Percentiles rank a stretch among this genome's conserved stretches.
phyloP scores from a whole-genome alignment of 2,113 vertebrate genomes.

The Butorides virescens region DNA sequence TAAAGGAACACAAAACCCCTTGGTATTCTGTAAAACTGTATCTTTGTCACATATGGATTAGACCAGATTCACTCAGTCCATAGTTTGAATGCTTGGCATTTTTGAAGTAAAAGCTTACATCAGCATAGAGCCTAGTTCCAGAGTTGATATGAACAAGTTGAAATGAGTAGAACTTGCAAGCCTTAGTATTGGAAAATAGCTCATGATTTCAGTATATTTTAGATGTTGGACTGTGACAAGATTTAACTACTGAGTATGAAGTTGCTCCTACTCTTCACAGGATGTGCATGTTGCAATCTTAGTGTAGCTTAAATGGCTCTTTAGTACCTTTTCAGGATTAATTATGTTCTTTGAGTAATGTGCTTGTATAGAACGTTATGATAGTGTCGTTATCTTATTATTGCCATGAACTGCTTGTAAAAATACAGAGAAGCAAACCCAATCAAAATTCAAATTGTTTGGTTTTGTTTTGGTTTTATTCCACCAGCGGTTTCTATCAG shows the following conservation, averaged over 20 bases:
- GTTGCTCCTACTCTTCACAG: neutral
- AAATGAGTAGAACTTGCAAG: neutral
- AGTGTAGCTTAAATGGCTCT: neutral
- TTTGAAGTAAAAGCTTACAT: neutral
- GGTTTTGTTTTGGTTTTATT: neutral
- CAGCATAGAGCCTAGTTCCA: neutral
- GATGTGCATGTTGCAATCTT: neutral
- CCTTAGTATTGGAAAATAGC: neutral
- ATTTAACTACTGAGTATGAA: neutral
- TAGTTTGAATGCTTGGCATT: neutral
- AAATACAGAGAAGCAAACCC: neutral
- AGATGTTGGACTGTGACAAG: neutral
- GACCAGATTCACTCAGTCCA: neutral
- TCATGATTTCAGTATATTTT: neutral
- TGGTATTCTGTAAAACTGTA: neutral
- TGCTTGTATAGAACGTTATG: neutral
- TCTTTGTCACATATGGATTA: fast-evolving
- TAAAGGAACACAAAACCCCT: neutral
- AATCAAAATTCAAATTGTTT: neutral
- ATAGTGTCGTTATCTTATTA: neutral
- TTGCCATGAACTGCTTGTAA: neutral
- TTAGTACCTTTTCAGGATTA: neutral
- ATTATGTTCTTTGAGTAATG: neutral
- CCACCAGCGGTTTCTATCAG: neutral
- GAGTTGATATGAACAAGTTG: neutral